These are phyloP conservation scores for Trissolcus brochymenae DNA, from an alignment of 2,888 invertebrate genomes.

Conservation along the genomic window DNA sequence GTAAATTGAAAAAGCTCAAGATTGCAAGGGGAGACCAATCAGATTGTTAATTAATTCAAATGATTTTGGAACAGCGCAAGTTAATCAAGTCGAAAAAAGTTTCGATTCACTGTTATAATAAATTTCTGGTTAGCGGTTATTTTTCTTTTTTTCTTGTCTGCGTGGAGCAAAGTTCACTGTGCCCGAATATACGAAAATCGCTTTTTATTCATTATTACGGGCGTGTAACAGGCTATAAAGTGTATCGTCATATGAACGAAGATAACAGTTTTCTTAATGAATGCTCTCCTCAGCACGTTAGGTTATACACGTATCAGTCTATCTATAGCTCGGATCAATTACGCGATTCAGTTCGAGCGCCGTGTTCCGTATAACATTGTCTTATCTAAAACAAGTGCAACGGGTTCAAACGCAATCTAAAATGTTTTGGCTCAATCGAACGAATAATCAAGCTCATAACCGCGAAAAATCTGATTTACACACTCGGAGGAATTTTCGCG, in stretches of 20 bases:
- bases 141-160: too few relatives aligned
- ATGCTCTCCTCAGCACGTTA: not conserved
- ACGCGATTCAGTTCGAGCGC: constrained; percentile 17
- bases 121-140: too few relatives aligned
- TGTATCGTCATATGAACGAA: constrained; percentile 13
- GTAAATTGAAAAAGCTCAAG: too few relatives aligned
- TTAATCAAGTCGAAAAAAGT: too few relatives aligned
- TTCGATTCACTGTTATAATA: too few relatives aligned
- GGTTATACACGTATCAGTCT: not conserved
- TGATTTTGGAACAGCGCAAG: too few relatives aligned
- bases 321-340: constrained; percentile 17
- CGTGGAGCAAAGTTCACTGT: too few relatives aligned
- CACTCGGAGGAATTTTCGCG: too few relatives aligned
- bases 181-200: too few relatives aligned
- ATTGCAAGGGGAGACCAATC: too few relatives aligned
- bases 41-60: too few relatives aligned
- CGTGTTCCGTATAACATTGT: constrained; percentile 10
- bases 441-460: too few relatives aligned
- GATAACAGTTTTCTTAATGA: constrained; percentile 27
- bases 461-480: not conserved
- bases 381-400: constrained; percentile 6
- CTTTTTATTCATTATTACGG: constrained; percentile 14
- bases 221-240: constrained; percentile 9
- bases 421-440: constrained; percentile 7
- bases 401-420: constrained; percentile 8